Conservation (phyloP, 2,797 vertebrate species). For the Propithecus perrieri region DNA sequence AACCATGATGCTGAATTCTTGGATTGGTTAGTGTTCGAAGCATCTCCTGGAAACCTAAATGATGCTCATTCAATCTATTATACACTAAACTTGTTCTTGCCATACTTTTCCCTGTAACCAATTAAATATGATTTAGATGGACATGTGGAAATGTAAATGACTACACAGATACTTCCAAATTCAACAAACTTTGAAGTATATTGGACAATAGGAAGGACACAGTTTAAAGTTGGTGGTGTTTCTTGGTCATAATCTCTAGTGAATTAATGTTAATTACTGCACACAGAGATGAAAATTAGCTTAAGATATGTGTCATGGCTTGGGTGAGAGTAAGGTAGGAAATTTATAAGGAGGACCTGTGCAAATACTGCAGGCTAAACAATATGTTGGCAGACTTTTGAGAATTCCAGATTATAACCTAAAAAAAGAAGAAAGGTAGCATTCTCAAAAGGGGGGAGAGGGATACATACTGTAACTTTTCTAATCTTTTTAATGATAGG, state of each 20-base stretch:
- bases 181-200: not conserved
- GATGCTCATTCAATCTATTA: not conserved
- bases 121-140: not conserved
- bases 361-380: not conserved
- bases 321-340: not conserved
- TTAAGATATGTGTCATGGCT: not conserved
- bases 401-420: not conserved
- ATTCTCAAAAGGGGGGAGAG: not conserved
- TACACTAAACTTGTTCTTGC: not conserved
- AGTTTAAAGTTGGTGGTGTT: not conserved
- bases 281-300: not conserved
- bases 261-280: not conserved
- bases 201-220: not conserved
- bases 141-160: not conserved
- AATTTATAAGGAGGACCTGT: not conserved
- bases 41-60: not conserved
- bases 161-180: not conserved
- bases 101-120: not conserved
- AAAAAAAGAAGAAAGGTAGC: not conserved
- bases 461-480: not conserved
- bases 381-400: not conserved
- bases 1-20: slow-evolving; percentile 18
- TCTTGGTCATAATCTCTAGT: not conserved
- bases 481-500: not conserved
- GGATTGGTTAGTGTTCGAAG: not conserved